Evolutionary conservation across 2,888 invertebrate genomes (phyloP).

Genomic region (Stenotaenia linearis): DNA sequence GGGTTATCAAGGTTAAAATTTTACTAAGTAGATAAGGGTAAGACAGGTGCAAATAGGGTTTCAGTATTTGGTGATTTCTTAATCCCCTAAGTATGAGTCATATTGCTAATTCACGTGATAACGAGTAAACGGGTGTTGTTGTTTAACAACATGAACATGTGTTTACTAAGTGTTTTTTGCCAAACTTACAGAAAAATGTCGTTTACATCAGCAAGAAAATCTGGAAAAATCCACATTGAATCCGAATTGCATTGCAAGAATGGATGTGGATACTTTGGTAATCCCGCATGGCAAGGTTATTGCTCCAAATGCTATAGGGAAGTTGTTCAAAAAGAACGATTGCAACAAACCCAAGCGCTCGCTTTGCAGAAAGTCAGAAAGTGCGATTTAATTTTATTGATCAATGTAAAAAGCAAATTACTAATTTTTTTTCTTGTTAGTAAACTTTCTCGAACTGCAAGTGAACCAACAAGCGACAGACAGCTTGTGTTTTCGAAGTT

Average conservation of each 20-base stretch:
- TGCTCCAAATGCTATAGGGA: slow-evolving; percentile 95
- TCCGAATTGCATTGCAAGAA: slow-evolving; percentile 85
- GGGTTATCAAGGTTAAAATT: too few species aligned
- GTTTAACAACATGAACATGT: too few species aligned
- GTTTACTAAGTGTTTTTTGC: too few species aligned
- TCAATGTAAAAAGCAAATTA: not conserved
- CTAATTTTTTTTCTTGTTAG: not conserved
- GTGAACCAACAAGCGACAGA: slow-evolving; percentile 33
- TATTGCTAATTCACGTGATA: not conserved
- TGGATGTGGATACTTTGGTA: slow-evolving; percentile 95
- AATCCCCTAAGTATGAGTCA: too few species aligned
- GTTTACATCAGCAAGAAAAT: slow-evolving; percentile 26
- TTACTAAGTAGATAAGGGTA: too few species aligned
- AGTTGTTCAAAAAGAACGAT: slow-evolving; percentile 45
- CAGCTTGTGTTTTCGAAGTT: slow-evolving; percentile 65
- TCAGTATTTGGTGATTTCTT: too few species aligned
- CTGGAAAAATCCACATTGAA: slow-evolving; percentile 36
- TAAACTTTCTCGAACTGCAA: slow-evolving; percentile 28
- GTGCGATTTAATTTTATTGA: not conserved
- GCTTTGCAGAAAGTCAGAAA: not conserved
- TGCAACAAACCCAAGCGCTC: not conserved
- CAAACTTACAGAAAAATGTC: not conserved
- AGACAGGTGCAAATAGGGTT: too few species aligned
- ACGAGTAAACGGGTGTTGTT: too few species aligned
- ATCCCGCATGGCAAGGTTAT: slow-evolving; percentile 94